Evolutionary conservation across 2,113 vertebrate genomes (phyloP), one percentile per base, ranked within the genome.

Genomic region (Thryonomys swinderianus): DNA sequence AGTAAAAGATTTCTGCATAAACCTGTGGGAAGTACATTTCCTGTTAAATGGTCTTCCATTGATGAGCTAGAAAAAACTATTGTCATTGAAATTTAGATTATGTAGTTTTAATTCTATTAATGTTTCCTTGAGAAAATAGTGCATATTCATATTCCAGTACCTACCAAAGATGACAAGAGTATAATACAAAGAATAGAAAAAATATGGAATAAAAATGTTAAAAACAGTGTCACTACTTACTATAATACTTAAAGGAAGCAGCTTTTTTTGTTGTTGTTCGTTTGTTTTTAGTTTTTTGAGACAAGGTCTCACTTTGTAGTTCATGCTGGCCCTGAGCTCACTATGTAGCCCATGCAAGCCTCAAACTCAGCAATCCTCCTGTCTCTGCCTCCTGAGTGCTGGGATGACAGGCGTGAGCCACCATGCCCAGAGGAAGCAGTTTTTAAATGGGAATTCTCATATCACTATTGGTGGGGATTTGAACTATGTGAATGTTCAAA

Each of bases 91-190:
- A 92, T 92, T 79, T 74, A 79, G 10, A 34, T 25, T 37, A 57
- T 80, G 7, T 67, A 79, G 16, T 10, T 96, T 92, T 92, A 83
- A 88, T 93, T 93, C 16, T 27, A 48, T 57, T 34, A 85, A 57
- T 45, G 12, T 6, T 62, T 93, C 74, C 16, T 83, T 85, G 57
- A 71, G 55, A 85, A 81, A 66, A 16, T 88, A 21, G 37, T 55
- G 7, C 1, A 2, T 67, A 80, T 91, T 69, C 67, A 12, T 84
- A 69, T 89, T 87, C 37, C 9, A 57, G 21, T 55, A 93, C 32
- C 86, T 78, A 74, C 3, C 9, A 90, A n/a, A 90, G 42, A 45
- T 5, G 2, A 55, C 32, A 81, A 83, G 86, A 78, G 7, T 88
- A 34, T 17, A 86, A 42, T 61, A 27, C 51, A 51, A 86, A 91